phyloP scores from a whole-genome alignment of 2,113 vertebrate species.

The Pomatostomus ruficeps region DNA sequence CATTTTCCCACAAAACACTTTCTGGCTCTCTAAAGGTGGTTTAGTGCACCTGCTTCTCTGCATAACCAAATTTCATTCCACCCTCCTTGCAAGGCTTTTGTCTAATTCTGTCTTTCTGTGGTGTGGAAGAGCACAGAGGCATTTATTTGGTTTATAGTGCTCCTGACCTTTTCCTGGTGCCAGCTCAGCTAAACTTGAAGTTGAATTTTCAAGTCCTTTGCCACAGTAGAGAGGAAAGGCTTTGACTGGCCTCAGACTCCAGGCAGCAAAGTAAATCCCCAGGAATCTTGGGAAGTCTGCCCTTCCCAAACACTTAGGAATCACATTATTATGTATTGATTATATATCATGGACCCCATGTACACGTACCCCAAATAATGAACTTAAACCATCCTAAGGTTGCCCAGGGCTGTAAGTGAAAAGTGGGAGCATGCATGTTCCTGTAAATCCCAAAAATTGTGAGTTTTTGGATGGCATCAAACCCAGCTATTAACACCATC shows the following conservation, averaged over 20 bases:
- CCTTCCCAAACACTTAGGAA: neutral
- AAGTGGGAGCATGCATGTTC: neutral
- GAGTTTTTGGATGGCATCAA: neutral
- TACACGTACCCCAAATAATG: neutral
- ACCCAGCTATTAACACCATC: neutral
- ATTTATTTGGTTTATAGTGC: neutral
- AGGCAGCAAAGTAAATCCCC: neutral
- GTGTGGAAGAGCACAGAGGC: neutral
- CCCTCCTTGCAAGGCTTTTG: neutral
- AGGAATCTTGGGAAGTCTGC: neutral
- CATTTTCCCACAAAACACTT: neutral
- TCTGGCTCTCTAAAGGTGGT: neutral
- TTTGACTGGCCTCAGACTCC: neutral
- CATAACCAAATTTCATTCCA: neutral
- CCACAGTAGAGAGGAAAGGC: neutral
- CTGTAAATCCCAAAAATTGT: neutral
- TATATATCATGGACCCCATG: no score
- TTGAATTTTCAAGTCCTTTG: neutral
- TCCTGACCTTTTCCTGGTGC: neutral
- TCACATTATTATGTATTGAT: neutral
- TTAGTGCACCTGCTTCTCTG: neutral
- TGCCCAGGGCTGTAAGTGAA: neutral
- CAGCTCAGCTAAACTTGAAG: neutral
- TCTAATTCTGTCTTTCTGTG: neutral
- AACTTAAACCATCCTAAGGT: neutral